These are phyloP conservation scores for Nicator chloris DNA, from an alignment of 2,113 vertebrate species.

Conservation along the genomic window DNA sequence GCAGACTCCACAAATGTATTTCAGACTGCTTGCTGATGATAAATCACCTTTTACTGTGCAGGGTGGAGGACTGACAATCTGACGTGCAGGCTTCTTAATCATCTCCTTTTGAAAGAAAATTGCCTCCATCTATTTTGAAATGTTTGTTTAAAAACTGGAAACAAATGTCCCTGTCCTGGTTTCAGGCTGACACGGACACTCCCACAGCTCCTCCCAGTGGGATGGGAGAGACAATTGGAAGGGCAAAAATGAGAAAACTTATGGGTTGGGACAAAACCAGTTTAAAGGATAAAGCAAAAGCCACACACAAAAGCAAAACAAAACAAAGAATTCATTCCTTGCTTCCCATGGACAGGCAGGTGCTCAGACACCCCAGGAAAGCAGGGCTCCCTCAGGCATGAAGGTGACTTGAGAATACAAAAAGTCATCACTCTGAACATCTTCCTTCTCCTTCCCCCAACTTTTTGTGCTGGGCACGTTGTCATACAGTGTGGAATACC, in stretches of 20 bases:
- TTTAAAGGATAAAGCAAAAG: not conserved
- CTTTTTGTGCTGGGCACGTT: no score
- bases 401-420: not conserved
- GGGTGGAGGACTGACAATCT: not conserved
- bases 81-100: not conserved
- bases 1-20: not conserved
- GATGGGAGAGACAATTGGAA: not conserved
- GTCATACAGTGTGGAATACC: not conserved
- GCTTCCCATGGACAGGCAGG: not conserved
- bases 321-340: not conserved
- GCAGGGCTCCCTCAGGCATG: not conserved
- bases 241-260: not conserved
- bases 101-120: not conserved
- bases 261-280: not conserved
- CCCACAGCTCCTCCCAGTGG: not conserved
- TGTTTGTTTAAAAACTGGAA: not conserved
- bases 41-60: not conserved
- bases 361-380: not conserved
- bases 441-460: not conserved
- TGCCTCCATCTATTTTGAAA: not conserved
- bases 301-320: not conserved
- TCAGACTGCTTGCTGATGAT: not conserved
- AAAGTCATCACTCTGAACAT: not conserved
- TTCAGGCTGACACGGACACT: not conserved
- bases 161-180: not conserved